A percentile compares a stretch with the other conserved stretches of the same genome.
Evolutionary conservation across 2,113 vertebrate genomes (phyloP).

Genomic region (Sisor rabdophorus): DNA sequence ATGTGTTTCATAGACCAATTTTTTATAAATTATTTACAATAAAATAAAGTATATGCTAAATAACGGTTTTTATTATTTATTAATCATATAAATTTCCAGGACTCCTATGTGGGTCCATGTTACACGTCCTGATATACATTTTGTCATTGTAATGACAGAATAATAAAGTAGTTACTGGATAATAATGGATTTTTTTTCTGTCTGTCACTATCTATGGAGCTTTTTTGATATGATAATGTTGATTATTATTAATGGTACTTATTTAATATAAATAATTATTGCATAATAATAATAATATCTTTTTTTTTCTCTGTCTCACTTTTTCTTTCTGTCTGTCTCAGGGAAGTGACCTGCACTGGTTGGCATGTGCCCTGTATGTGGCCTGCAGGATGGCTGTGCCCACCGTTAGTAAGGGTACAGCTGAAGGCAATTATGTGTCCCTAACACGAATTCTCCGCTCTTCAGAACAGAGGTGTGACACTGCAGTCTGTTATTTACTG

Average conservation of each 20-base stretch:
- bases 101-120: neutral
- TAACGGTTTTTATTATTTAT: neutral
- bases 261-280: neutral
- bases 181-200: no score
- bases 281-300: no score
- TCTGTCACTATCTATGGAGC: no score
- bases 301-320: neutral
- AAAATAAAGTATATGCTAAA: neutral
- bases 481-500: neutral
- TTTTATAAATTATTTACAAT: neutral
- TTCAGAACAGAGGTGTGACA: constrained; percentile 82
- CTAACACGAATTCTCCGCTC: constrained; percentile 85
- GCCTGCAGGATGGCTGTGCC: constrained; percentile 87
- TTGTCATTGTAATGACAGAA: no score
- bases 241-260: neutral
- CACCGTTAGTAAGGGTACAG: constrained; percentile 82
- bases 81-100: neutral
- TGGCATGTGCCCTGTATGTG: constrained; percentile 89
- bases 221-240: neutral
- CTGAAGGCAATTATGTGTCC: constrained; percentile 90
- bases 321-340: constrained; percentile 48
- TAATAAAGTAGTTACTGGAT: no score
- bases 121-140: no score
- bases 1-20: no score
- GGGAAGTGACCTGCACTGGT: constrained; percentile 91